Evolutionary conservation across 2,797 vertebrate species (phyloP), one percentile per base, ranked within the genome.

Genomic region (Mormyrops attenuatus): DNA sequence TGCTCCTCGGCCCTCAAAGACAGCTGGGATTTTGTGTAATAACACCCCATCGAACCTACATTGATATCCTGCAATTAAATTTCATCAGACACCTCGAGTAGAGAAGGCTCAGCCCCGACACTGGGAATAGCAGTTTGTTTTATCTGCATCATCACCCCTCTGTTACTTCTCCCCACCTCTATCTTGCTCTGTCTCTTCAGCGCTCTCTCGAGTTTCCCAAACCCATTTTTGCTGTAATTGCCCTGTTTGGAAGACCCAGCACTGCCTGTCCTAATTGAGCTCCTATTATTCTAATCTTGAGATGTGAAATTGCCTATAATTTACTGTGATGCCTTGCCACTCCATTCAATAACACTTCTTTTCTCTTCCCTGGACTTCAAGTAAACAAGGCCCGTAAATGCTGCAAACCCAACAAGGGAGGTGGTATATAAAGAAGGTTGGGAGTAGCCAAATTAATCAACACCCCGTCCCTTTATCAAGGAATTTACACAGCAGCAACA

Each of bases 251-350:
- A 96, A 95, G 94, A 93, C 94, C 93, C 92, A 92, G 94, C 93
- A 94, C 94, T 93, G 94, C 94, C 94, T 94, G 95, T 96, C 95
- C 94, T 93, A 95, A 94, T 94, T 91, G 93, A 94, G 92, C 88
- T 92, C 94, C 94, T 94, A 96, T 96, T 96, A 96, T 96, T 96
- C 94, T 95, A 95, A 96, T 96, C 95, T 96, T 92, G 93, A 96
- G 94, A 96, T 96, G 96, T 95, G 93, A 96, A 96, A 97, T 97
- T 96, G 95, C 95, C 96, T 95, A 94, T 96, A 96, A 96, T 97
- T 96, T 96, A 88, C 92, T 93, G 94, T 94, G 95, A 96, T 96
- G 94, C 92, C 93, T 93, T 92, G 92, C 95, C 94, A 94, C 94
- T 94, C 95, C 93, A 91, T 95, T 93, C 92, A 95, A 93, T 91